phyloP scores from a whole-genome alignment of 2,888 invertebrate genomes.

The Toxonevra muliebris region DNA sequence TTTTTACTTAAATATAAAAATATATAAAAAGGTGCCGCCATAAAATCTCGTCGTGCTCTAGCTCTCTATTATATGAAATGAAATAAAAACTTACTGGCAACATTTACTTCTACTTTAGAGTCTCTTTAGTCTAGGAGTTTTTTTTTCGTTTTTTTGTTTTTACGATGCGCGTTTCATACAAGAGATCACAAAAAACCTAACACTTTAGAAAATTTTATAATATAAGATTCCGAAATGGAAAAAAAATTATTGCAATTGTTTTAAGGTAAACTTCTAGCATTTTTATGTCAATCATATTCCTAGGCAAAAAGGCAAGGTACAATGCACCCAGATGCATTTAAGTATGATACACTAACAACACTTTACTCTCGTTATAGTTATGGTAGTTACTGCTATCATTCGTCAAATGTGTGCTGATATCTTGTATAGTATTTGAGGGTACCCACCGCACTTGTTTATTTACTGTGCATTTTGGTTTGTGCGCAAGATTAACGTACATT shows the following conservation, averaged over 20 bases:
- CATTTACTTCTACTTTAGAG: neutral
- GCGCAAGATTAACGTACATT: conserved; percentile 27
- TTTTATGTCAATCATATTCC: conserved; percentile 58
- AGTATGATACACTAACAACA: too few species aligned
- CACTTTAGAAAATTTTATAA: conserved; percentile 24
- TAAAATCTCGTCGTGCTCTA: conserved; percentile 26
- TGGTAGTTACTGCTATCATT: too few species aligned
- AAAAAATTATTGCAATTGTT: conserved; percentile 55
- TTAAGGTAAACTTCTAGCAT: conserved; percentile 64
- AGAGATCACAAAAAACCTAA: neutral
- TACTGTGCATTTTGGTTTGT: conserved; percentile 9
- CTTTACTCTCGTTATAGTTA: too few species aligned
- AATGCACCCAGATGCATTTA: too few species aligned
- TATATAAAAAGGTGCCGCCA: conserved; percentile 39
- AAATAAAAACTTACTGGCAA: conserved; percentile 13
- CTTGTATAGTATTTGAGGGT: too few species aligned
- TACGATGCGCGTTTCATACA: too few species aligned
- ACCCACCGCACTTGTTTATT: neutral
- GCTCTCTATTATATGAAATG: neutral
- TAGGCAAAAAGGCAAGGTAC: neutral
- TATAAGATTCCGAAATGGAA: conserved; percentile 17
- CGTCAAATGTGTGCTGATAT: too few species aligned
- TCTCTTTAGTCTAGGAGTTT: neutral
- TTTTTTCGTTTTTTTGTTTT: conserved; percentile 13
- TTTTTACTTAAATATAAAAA: conserved; percentile 31